Conservation (phyloP, 2,888 invertebrate species). For the Choristoneura rosaceana region DNA sequence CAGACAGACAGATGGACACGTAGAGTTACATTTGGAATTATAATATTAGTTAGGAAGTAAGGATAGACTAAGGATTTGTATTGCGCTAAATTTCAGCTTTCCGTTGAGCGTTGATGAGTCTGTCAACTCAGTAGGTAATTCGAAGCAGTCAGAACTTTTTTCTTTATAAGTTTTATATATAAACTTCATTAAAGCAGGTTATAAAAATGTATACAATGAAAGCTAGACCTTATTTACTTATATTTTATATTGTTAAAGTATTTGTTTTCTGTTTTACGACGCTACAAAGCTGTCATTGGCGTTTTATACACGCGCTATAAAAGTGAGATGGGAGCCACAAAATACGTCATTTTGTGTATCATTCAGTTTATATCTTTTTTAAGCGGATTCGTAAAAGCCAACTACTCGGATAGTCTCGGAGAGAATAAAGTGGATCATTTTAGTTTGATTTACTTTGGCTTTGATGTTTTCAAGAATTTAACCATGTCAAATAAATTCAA, state of each 20-base stretch:
- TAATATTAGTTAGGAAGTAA: no score
- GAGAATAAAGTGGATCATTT: neutral
- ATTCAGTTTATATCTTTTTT: conserved; percentile 56
- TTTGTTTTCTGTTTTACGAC: conserved; percentile 33
- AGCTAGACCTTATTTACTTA: neutral
- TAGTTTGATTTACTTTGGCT: neutral
- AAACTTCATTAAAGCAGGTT: no score
- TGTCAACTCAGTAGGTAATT: no score
- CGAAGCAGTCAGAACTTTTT: no score
- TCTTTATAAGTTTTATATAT: no score
- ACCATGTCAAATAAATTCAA: no score
- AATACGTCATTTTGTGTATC: conserved; percentile 55
- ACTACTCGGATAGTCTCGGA: neutral
- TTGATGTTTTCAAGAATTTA: no score
- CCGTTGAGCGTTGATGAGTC: no score
- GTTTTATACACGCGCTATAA: conserved; percentile 60
- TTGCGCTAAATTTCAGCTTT: no score
- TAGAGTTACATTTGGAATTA: no score
- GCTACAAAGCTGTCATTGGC: conserved; percentile 50
- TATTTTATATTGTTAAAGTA: conserved; percentile 15
- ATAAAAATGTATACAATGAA: neutral
- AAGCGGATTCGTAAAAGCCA: conserved; percentile 48
- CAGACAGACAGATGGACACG: no score
- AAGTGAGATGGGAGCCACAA: conserved; percentile 58
- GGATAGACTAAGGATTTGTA: no score